Evolutionary conservation across 2,797 vertebrate species (phyloP).

Genomic region (Alauda arvensis): DNA sequence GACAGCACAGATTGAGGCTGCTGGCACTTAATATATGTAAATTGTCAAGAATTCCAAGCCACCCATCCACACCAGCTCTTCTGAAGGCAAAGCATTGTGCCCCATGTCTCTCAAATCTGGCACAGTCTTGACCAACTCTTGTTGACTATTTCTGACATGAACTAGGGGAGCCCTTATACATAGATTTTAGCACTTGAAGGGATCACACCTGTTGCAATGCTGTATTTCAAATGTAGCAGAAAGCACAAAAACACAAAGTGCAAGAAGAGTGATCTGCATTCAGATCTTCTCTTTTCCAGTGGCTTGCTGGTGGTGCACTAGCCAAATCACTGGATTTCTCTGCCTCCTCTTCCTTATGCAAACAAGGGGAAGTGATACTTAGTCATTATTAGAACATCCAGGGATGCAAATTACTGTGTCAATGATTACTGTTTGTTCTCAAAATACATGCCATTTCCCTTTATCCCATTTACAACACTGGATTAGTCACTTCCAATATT

Average conservation of each 20-base stretch:
- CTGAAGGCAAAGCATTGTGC: neutral
- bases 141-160: neutral
- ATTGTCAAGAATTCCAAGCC: neutral
- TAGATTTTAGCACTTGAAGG: neutral
- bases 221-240: neutral
- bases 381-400: conserved; percentile 62
- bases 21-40: neutral
- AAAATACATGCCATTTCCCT: conserved; percentile 57
- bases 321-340: conserved; percentile 36
- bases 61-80: neutral
- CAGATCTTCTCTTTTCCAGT: neutral
- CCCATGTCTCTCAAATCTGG: neutral
- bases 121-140: neutral
- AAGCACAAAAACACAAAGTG: neutral
- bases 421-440: conserved; percentile 66
- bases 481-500: conserved; percentile 62
- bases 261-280: neutral
- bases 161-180: neutral
- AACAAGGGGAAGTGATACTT: conserved; percentile 59
- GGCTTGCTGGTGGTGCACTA: neutral
- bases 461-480: conserved; percentile 50
- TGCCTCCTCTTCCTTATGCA: conserved; percentile 48
- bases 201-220: neutral
- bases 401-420: conserved; percentile 58
- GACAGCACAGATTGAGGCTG: conserved; percentile 12